Conservation (phyloP, 2,888 invertebrate genomes). For the Lithophane leautieri region DNA sequence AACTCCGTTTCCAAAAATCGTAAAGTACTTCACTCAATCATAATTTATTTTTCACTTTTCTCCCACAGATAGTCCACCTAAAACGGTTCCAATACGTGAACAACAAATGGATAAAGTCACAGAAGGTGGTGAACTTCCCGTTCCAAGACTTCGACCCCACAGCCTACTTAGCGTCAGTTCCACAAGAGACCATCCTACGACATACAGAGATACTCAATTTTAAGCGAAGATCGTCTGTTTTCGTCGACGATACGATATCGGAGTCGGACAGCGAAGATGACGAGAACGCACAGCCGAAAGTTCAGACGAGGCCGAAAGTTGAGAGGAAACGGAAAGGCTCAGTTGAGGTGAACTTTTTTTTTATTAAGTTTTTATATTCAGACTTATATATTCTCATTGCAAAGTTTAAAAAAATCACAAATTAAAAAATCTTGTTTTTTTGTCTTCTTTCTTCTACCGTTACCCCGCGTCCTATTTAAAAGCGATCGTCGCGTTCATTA, state of each 20-base stretch:
- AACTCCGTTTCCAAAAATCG: no score
- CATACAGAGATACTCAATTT: constrained; percentile 89
- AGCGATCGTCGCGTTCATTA: no score
- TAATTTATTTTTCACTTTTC: neutral
- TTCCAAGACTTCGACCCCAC: constrained; percentile 96
- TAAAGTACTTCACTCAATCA: neutral
- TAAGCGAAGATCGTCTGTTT: constrained; percentile 63
- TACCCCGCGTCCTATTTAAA: no score
- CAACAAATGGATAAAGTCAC: constrained; percentile 98
- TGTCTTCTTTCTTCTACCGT: no score
- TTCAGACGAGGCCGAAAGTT: constrained; percentile 50
- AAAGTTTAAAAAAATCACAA: no score
- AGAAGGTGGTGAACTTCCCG: constrained; percentile 97
- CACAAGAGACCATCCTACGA: constrained; percentile 93
- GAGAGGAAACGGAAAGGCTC: constrained; percentile 50
- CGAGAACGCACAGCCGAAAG: constrained; percentile 46
- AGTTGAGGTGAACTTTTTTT: constrained; percentile 32
- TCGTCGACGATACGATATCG: constrained; percentile 73
- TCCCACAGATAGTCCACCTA: constrained; percentile 95
- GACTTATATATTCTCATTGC: neutral
- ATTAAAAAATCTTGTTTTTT: no score
- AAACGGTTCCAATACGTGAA: constrained; percentile 98
- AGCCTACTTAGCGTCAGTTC: constrained; percentile 95
- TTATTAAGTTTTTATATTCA: neutral
- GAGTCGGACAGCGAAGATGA: constrained; percentile 76